A percentile compares a stretch with the other conserved stretches of the same genome.
These are phyloP conservation scores for Perca flavescens DNA, from an alignment of 2,113 vertebrate species.

Conservation along the genomic window DNA sequence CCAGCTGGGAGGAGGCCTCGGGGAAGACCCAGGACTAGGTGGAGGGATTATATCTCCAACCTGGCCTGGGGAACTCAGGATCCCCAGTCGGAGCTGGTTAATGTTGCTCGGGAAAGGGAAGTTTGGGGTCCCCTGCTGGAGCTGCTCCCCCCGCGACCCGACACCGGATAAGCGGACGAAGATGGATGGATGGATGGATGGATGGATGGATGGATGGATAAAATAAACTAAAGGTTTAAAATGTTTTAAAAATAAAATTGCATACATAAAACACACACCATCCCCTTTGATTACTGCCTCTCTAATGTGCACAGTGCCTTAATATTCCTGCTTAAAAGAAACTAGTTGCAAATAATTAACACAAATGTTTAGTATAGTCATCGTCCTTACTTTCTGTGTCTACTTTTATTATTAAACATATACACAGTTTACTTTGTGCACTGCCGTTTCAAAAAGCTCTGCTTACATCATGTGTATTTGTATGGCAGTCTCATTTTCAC, in stretches of 20 bases:
- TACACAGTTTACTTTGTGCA: not conserved
- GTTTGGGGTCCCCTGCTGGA: no score
- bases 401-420: not conserved
- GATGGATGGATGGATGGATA: no score
- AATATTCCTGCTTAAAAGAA: not conserved
- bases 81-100: no score
- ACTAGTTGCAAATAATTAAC: not conserved
- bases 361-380: not conserved
- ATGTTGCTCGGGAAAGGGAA: no score
- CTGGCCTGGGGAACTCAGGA: no score
- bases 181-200: no score
- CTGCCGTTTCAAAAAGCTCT: slow-evolving; percentile 14
- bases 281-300: not conserved
- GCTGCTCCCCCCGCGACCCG: no score
- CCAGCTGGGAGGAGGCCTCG: no score
- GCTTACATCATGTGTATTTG: slow-evolving; percentile 27
- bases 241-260: not conserved
- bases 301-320: no score
- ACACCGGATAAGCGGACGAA: no score
- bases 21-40: no score
- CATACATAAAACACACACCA: not conserved
- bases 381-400: not conserved
- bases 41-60: no score
- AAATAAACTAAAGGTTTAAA: not conserved
- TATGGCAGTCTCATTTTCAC: slow-evolving; percentile 47